Percentiles rank a stretch among this genome's conserved stretches.
These are phyloP conservation scores for Alethe diademata DNA, from an alignment of 2,113 vertebrate genomes.

Conservation along the genomic window DNA sequence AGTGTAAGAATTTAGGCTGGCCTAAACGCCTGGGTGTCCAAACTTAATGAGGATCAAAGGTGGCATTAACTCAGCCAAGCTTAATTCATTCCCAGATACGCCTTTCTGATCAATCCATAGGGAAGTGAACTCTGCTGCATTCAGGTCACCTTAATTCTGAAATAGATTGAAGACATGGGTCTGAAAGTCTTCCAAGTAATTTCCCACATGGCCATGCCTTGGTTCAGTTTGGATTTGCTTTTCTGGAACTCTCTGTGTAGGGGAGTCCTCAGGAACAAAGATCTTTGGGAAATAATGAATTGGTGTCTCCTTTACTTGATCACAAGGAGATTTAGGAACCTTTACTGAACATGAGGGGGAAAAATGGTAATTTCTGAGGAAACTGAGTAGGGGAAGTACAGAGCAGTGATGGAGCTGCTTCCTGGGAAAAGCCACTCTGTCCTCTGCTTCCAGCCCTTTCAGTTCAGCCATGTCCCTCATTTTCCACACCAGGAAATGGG, in stretches of 20 bases:
- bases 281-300: background rate
- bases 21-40: background rate
- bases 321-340: background rate
- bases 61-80: background rate
- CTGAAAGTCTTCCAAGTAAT: background rate
- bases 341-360: background rate
- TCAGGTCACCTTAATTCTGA: background rate
- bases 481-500: background rate
- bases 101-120: background rate
- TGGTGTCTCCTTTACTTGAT: background rate
- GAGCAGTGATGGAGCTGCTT: background rate
- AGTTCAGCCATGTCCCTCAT: background rate
- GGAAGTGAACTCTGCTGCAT: background rate
- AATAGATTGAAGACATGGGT: background rate
- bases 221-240: background rate
- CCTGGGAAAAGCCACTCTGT: background rate
- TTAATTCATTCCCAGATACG: background rate
- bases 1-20: background rate
- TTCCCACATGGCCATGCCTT: rapidly evolving
- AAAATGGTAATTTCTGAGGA: background rate
- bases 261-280: background rate
- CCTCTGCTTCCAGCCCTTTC: background rate
- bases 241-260: background rate
- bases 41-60: background rate
- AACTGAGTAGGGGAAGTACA: background rate